Evolutionary conservation across 2,888 invertebrate genomes (phyloP), one percentile per base, ranked within the genome.

Genomic region (Sminthurinus aureus): DNA sequence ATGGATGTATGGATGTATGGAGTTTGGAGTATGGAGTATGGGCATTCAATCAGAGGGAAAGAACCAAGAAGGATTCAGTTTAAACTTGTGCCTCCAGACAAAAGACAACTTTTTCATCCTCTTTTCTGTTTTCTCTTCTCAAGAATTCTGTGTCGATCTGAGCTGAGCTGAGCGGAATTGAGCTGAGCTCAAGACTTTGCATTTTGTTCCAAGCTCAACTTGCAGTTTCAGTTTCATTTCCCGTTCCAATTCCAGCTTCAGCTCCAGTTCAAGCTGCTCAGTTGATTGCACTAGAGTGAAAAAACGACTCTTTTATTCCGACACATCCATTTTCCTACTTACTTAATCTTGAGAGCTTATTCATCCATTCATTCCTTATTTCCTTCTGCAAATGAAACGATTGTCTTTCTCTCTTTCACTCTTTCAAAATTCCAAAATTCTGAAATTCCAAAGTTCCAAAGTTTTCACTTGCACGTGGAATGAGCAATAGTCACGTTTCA

Each of bases 31-130:
- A 1, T 71, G 24, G 18, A 71, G 71, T 22, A 24, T 24, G 26
- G 22, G 64, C 75, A 75, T 52, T 78, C 78, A 78, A 78, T 78
- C 79, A 69, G 24, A 4, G 69, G 13, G n/a, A 22, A 69, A 22
- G 52, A 71, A 24, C 15, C 52, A 69, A 22, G 52, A 71, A 24
- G n/a, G 71, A 80, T 80, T 80, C 71, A 80, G 51, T 80, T 80
- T 71, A 80, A 80, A 78, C 66, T 78, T 78, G 71, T 80, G 20
- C 80, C 80, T 71, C 80, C 58, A 58, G 15, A 58, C 58, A 58
- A 13, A 58, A n/a, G 11, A n/a, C n/a, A n/a, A 22, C 69, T 69
- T 22, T 69, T 22, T 20, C 69, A n/a, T 69, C 22, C 20, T 69
- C 1, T 69, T 22, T 20, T 69, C n/a, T 20, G 2, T 20, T 69